These are phyloP conservation scores for Cassiopea andromeda DNA, from an alignment of 30 jellyfish, hydroid and myxozoan species.

Conservation along the genomic window DNA sequence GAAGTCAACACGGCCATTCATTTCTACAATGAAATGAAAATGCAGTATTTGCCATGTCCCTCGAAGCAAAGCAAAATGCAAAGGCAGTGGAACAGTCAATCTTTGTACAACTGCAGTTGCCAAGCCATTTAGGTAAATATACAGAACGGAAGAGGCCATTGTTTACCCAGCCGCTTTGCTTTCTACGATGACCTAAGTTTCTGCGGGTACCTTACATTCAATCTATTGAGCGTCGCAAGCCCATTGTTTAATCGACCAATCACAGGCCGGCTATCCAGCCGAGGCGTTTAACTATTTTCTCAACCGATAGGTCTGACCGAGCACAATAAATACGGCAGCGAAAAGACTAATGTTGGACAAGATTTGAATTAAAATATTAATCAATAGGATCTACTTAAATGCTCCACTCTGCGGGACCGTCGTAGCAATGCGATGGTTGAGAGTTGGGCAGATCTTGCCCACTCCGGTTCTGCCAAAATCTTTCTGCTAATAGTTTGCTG, in stretches of 20 bases:
- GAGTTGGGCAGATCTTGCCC: conserved; percentile 78
- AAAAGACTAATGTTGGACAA: conserved; percentile 29
- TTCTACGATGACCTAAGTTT: conserved; percentile 77
- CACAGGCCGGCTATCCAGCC: conserved; percentile 36
- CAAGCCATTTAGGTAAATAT: conserved; percentile 33
- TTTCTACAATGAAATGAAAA: neutral
- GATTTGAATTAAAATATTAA: conserved; percentile 21
- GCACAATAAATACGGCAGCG: conserved; percentile 83
- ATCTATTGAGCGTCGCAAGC: conserved; percentile 82
- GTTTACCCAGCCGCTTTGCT: conserved; percentile 78
- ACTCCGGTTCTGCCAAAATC: conserved; percentile 10
- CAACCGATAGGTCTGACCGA: conserved; percentile 80
- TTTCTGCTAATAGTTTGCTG: neutral
- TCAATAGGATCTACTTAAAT: conserved; percentile 2
- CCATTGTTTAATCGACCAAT: conserved; percentile 73
- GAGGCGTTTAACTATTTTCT: conserved; percentile 71
- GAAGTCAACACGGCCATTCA: neutral
- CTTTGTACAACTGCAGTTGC: conserved; percentile 56
- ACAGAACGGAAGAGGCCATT: conserved; percentile 23
- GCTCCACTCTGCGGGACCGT: conserved; percentile 57
- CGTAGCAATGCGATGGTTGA: conserved; percentile 92
- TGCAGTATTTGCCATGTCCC: neutral
- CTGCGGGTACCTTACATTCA: conserved; percentile 78
- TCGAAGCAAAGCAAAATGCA: neutral
- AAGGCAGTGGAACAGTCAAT: neutral